Base-by-base conservation (phyloP, 2,113 vertebrate genomes). In the Etheostoma cragini region DNA sequence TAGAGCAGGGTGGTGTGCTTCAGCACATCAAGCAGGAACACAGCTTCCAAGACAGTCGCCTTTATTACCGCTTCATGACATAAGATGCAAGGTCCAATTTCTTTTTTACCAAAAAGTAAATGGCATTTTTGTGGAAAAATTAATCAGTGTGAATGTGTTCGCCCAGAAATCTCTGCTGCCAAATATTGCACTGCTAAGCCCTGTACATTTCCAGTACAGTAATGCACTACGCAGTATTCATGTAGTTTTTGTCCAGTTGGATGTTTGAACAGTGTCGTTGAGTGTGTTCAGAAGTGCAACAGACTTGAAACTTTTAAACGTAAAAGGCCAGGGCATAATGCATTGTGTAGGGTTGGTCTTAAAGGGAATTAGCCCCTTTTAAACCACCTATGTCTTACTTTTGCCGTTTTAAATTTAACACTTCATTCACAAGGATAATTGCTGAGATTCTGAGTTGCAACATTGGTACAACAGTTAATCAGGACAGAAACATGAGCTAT, bases 1-100 rank as follows among this genome's bases (percentile, higher is more conserved):
- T 99, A 91, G 92, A 96, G 83, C 92, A 96, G 84, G 98, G 98
- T 14, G 96, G 96, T 0, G 90, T 98, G 24, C 89, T 99, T 67
- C 96, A 96, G 57, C 97, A 98, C 75, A 96, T 99, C 53, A 95
- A 94, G 0, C 93, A 96, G 0, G 95, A 97, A 1, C 94, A 96
- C 67, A 91, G 91, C 65, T 99, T 99, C 86, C 95, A 96, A 73
- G 97, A 99, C 80, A 95, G 96, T 33, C 92, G 78, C 53, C 75
- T 99, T 56, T 95, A 97, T 90, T 99, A 97, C 75, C 91, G 94
- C 84, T 98, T 99, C 46, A 80, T 72, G 1, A 22, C 80, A 13
- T 86, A 50, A 85, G 69, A 22, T 11, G 14, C 38, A 46, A 24
- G 30, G 38, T 4, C 6, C 0, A 22, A 58, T 73, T 49, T 49